Evolutionary conservation across 2,888 invertebrate species (phyloP), one percentile per base, ranked within the genome.

Genomic region (Lasioglossum calceatum): DNA sequence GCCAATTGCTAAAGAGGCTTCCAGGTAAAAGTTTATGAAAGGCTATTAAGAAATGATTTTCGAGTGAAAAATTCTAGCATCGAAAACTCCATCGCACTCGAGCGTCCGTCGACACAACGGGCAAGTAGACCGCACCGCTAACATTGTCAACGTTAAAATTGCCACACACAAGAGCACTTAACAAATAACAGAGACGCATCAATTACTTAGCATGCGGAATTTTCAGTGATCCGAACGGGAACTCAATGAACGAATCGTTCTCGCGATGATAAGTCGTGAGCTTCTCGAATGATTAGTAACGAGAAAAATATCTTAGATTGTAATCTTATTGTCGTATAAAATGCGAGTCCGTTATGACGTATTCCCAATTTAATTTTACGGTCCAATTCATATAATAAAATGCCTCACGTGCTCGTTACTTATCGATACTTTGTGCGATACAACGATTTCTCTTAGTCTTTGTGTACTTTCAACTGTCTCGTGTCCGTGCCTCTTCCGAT

Each of bases 291-390:
- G 72, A 73, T 79, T 76, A 77, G n/a, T 86, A 86, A 81, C 81
- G 73, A 84, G 78, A 84, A 86, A 64, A 86, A 81, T 81, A 79
- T 84, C 87, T 87, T 87, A 86, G 81, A 78, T 84, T 84, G 77
- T 87, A 87, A 87, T 77, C 81, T 87, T 88, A 88, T 88, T 88
- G 87, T 87, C 87, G 84, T 88, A 88, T 77, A 88, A 88, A 88
- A 88, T 86, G 84, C 84, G 84, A 78, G 73, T 81, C 75, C 76
- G 44, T 73, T 77, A 58, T 76, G 77, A 79, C 73, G 32, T 50
- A 82, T 73, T 67, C 77, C 61, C 71, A 81, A 77, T 83, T 76
- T 71, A 79, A 81, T 80, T 80, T 74, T 80, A 83, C 72, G 50
- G 58, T 39, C 80, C 79, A 76, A 86, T 87, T 58, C 86, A 81